Conservation (phyloP, 2,888 invertebrate species). For the Brenthis daphne region DNA sequence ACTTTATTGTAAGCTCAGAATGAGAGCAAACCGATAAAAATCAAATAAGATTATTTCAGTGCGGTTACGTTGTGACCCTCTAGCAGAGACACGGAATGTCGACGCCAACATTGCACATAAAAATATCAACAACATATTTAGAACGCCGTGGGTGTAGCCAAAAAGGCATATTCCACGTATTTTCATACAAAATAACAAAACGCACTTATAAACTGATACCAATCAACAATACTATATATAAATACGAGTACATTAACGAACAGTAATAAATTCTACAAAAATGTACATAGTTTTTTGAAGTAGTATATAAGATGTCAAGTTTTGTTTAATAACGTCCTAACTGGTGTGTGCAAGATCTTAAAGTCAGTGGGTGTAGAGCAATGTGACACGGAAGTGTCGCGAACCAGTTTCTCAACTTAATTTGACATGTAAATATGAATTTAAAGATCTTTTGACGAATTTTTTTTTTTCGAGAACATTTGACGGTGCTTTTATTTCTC, state of each 20-base stretch:
- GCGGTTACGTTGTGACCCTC: slow-evolving; percentile 21
- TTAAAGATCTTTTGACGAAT: slow-evolving; percentile 18
- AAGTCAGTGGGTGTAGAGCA: slow-evolving; percentile 38
- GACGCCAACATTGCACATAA: too few species aligned
- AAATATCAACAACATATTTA: too few species aligned
- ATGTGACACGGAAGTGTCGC: slow-evolving; percentile 41
- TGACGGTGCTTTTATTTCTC: neutral
- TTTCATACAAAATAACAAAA: too few species aligned
- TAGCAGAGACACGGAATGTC: slow-evolving; percentile 20
- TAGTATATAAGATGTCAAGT: slow-evolving; percentile 17
- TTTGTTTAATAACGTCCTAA: slow-evolving; percentile 23
- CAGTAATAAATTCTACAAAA: neutral
- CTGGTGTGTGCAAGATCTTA: slow-evolving; percentile 27
- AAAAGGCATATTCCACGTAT: too few species aligned
- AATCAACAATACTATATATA: too few species aligned
- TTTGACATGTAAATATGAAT: slow-evolving; percentile 31
- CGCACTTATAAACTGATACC: too few species aligned
- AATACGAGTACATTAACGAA: too few species aligned
- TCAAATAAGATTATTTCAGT: slow-evolving; percentile 15
- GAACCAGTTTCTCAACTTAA: slow-evolving; percentile 38
- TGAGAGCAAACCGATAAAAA: slow-evolving; percentile 22
- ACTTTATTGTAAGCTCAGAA: too few species aligned
- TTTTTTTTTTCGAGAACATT: neutral
- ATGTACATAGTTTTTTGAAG: neutral
- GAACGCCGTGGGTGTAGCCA: neutral